Evolutionary conservation across 2,113 vertebrate genomes (phyloP).

Genomic region (Tretioscincus oriximinensis): DNA sequence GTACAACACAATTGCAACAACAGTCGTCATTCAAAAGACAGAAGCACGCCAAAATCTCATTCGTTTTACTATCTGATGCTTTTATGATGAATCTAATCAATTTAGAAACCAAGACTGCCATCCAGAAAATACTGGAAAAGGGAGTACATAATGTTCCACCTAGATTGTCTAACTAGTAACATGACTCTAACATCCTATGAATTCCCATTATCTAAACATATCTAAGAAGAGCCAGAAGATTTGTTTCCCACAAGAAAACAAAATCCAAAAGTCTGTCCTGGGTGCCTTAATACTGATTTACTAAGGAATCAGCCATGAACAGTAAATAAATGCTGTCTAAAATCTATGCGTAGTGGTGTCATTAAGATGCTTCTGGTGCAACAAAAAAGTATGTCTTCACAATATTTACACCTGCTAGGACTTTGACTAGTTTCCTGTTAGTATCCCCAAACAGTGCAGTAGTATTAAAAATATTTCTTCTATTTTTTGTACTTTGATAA

Average conservation of each 20-base stretch:
- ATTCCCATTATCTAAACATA: neutral
- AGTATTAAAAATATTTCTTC: neutral
- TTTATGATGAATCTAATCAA: neutral
- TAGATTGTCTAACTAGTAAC: neutral
- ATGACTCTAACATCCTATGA: neutral
- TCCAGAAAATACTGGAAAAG: neutral
- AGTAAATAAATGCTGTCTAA: neutral
- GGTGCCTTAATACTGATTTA: neutral
- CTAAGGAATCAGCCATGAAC: neutral
- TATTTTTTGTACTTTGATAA: neutral
- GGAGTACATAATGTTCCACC: neutral
- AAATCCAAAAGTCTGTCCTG: neutral
- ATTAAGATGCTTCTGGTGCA: neutral
- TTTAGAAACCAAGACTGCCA: neutral
- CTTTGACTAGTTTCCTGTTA: neutral
- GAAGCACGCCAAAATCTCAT: neutral
- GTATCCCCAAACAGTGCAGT: neutral
- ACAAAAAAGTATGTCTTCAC: neutral
- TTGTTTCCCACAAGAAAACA: neutral
- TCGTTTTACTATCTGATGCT: neutral
- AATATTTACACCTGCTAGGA: neutral
- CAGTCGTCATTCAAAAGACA: neutral
- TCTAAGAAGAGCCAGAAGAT: neutral
- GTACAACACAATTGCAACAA: neutral
- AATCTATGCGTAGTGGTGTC: neutral